These are phyloP conservation scores for Enteromius afrohamiltoni DNA, from an alignment of 2,797 vertebrate genomes.

Conservation along the genomic window DNA sequence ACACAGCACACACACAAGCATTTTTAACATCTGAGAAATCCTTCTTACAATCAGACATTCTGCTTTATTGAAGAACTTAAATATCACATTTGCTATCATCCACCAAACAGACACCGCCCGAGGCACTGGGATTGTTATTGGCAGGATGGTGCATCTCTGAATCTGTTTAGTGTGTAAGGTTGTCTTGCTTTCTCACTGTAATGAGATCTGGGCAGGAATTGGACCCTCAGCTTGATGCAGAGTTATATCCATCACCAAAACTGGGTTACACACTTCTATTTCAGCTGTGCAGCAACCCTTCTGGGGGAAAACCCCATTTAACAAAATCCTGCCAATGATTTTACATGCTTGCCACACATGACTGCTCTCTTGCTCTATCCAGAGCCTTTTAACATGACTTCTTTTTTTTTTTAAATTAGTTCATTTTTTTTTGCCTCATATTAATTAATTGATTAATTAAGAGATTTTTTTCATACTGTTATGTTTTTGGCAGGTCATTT, in stretches of 20 bases:
- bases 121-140: conserved; percentile 27
- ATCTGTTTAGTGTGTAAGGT: conserved; percentile 13
- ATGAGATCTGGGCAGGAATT: conserved; percentile 31
- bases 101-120: conserved; percentile 2
- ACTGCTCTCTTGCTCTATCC: background rate
- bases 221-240: conserved; percentile 19
- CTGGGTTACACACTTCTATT: conserved; percentile 28
- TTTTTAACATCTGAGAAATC: conserved; percentile 36
- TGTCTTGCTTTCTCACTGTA: conserved; percentile 22
- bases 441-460: background rate
- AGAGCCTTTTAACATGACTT: background rate
- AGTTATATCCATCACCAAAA: conserved; percentile 38
- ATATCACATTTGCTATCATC: conserved; percentile 23
- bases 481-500: background rate
- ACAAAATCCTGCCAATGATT: background rate
- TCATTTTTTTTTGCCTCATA: background rate
- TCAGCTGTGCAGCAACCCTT: conserved; percentile 11
- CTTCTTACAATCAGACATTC: conserved; percentile 7
- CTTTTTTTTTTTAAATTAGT: background rate
- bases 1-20: background rate
- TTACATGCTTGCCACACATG: background rate
- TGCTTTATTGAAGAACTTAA: conserved; percentile 49
- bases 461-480: background rate
- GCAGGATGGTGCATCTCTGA: conserved; percentile 19
- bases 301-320: conserved; percentile 7